Evolutionary conservation across 2,797 vertebrate genomes (phyloP).

Genomic region (Paramormyrops hopkinsi): DNA sequence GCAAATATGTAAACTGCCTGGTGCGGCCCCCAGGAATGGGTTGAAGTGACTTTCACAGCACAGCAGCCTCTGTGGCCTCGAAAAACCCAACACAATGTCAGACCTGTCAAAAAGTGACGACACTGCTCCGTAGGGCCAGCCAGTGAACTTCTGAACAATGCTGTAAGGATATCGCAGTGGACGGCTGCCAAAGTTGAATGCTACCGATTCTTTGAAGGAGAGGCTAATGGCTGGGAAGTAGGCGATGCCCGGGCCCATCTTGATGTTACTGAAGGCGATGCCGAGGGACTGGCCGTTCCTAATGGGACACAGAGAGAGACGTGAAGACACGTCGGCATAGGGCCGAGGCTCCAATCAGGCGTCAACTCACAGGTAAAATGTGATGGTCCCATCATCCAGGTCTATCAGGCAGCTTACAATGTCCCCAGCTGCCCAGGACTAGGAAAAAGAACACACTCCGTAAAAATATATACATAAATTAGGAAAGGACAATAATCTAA

Average conservation of each 20-base stretch:
- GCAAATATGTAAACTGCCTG: background rate
- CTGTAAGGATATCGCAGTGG: constrained; percentile 88
- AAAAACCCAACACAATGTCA: background rate
- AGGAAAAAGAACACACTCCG: constrained; percentile 11
- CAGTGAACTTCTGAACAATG: background rate
- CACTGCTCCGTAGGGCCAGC: background rate
- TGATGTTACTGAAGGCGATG: constrained; percentile 83
- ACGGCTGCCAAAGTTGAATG: constrained; percentile 95
- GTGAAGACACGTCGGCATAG: background rate
- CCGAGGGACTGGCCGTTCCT: constrained; percentile 91
- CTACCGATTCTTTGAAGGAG: constrained; percentile 95
- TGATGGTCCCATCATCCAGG: constrained; percentile 86
- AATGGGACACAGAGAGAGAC: constrained; percentile 24
- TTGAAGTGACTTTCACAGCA: background rate
- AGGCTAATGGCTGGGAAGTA: constrained; percentile 98
- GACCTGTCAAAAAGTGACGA: background rate
- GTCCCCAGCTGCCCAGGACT: constrained; percentile 97
- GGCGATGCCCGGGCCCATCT: constrained; percentile 79
- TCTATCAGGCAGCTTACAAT: constrained; percentile 95
- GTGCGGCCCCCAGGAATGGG: background rate
- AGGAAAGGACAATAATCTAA: background rate
- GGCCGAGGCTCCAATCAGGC: background rate
- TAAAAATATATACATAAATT: background rate
- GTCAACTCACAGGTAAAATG: constrained; percentile 85
- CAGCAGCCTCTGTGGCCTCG: background rate